Base-by-base conservation (phyloP, 2,113 vertebrate species). In the Oryzias javanicus region DNA sequence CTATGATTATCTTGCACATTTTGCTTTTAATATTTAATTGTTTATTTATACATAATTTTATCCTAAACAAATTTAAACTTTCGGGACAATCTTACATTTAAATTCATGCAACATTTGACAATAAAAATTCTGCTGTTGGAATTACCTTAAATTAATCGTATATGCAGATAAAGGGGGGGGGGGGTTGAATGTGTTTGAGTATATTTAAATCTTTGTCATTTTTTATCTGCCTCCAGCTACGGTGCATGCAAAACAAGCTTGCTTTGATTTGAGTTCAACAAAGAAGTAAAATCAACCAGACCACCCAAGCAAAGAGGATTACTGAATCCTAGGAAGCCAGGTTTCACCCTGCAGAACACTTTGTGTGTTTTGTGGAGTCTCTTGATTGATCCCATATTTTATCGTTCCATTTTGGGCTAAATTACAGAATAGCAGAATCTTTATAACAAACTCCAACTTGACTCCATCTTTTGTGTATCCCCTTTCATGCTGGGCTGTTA, bases 331-430 rank as follows among this genome's bases (percentile, higher is more conserved):
- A 57, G 60, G 60, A 55, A 65, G 65, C 56, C 77, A 64, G 55
- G 74, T 52, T 24, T 42, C 18, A 61, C 66, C 61, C 58, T 73
- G 49, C 17, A 4, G n/a, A 35, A 50, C 46, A 66, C 79, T 67
- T 52, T 61, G 40, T 17, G 35, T 64, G 25, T 50, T 75, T 52
- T 83, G 68, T 73, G 52, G 67, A 72, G 29, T 54, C 72, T 52
- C 67, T 69, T 82, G 67, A 86, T 88, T 86, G 60, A 69, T 79
- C 60, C 80, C 86, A 86, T 78, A 79, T 86, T 88, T 83, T 24
- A 60, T 54, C 56, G 56, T 29, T 54, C 54, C 60, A 74, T 80
- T 75, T 64, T 61, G 72, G 64, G 85, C 74, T 71, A 79, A 86
- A 88, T 86, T 83, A 83, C 65, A 83, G 79, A 70, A 83, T 67